These are phyloP conservation scores for Nematolebias whitei DNA, from an alignment of 2,113 vertebrate species.

Conservation along the genomic window DNA sequence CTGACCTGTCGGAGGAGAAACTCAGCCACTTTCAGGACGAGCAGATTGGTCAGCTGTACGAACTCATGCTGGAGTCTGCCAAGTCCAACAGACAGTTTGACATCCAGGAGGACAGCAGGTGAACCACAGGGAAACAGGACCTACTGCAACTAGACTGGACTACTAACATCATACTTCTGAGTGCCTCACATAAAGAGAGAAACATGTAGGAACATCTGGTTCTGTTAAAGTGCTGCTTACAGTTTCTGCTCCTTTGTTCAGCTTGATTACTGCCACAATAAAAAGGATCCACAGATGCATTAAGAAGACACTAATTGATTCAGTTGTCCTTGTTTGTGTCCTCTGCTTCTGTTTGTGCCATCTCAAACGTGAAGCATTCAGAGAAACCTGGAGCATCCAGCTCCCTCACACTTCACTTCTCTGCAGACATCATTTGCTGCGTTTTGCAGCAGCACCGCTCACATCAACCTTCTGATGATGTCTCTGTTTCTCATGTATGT, in stretches of 20 bases:
- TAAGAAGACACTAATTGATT: constrained; percentile 24
- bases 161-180: background rate
- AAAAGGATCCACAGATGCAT: constrained; percentile 17
- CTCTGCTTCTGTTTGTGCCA: background rate
- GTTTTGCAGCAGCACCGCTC: too few relatives aligned
- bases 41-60: constrained; percentile 89
- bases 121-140: background rate
- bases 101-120: constrained; percentile 78
- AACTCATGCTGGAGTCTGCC: constrained; percentile 91
- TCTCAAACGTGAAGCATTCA: background rate
- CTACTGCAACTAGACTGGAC: background rate
- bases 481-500: too few relatives aligned
- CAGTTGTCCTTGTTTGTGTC: constrained; percentile 9
- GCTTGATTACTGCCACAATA: constrained; percentile 27
- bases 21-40: constrained; percentile 85
- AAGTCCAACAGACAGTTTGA: constrained; percentile 84
- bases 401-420: too few relatives aligned
- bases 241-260: constrained; percentile 17
- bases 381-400: background rate
- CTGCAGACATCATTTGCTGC: too few relatives aligned
- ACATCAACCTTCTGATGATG: too few relatives aligned
- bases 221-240: constrained; percentile 53
- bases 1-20: constrained; percentile 80
- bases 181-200: constrained; percentile 8
- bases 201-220: constrained; percentile 39